Evolutionary conservation across 2,113 vertebrate species (phyloP).

Genomic region (Puffinus mauretanicus): DNA sequence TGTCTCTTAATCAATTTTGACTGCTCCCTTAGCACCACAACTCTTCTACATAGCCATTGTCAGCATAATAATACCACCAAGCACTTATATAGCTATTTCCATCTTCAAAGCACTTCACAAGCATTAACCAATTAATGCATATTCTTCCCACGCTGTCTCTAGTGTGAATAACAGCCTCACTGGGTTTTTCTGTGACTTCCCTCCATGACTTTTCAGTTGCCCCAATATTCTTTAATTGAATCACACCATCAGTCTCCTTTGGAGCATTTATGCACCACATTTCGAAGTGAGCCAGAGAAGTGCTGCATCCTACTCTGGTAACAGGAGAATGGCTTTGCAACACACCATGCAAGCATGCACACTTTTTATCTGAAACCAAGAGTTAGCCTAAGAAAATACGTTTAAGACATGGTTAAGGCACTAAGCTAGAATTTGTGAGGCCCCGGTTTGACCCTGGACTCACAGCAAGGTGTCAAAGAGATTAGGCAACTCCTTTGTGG

Average conservation of each 20-base stretch:
- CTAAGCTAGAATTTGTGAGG: not conserved
- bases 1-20: slow-evolving; percentile 22
- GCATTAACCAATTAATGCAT: slow-evolving; percentile 18
- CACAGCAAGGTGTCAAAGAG: accelerated
- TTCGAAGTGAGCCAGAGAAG: not conserved
- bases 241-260: not conserved
- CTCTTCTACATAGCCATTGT: not conserved
- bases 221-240: not conserved
- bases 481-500: not conserved
- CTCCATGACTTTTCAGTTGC: not conserved
- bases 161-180: not conserved
- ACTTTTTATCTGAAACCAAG: not conserved
- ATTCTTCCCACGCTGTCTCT: not conserved
- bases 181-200: not conserved
- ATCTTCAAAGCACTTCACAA: slow-evolving; percentile 18
- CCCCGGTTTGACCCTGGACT: accelerated
- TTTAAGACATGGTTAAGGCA: not conserved
- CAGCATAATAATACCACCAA: slow-evolving; percentile 1
- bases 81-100: not conserved
- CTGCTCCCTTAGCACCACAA: not conserved
- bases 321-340: accelerated
- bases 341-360: not conserved
- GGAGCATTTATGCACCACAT: not conserved
- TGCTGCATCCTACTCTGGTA: not conserved
- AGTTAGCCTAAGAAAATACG: accelerated